Conservation (phyloP, 2,113 vertebrate species). For the Paracanthobrama guichenoti region DNA sequence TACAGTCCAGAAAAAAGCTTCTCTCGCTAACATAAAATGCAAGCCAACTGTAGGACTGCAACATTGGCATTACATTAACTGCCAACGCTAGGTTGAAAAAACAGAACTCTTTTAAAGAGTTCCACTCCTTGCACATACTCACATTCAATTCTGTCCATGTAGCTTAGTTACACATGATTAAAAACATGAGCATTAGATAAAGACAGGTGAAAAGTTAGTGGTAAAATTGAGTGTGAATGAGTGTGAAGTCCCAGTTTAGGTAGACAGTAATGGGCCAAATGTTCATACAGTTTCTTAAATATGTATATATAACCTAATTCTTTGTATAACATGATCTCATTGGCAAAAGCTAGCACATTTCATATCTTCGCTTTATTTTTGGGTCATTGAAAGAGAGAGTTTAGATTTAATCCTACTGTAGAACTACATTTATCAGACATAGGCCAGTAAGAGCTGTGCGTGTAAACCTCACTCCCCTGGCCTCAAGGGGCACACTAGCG, state of each 20-base stretch:
- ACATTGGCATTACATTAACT: constrained; percentile 8
- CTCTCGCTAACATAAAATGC: constrained; percentile 30
- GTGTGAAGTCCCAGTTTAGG: neutral
- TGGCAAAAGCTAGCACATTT: neutral
- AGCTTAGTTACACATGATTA: neutral
- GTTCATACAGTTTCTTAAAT: neutral
- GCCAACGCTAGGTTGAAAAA: neutral
- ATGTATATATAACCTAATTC: neutral
- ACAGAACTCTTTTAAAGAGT: neutral
- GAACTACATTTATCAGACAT: too few species aligned
- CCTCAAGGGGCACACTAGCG: too few species aligned
- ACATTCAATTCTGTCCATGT: neutral
- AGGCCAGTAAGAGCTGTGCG: too few species aligned
- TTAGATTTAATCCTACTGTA: too few species aligned
- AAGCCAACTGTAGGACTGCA: constrained; percentile 12
- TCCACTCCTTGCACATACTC: neutral
- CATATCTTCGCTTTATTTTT: neutral
- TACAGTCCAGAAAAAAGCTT: neutral
- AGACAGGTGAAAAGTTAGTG: neutral
- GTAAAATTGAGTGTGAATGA: neutral
- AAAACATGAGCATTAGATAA: neutral
- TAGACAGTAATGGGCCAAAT: neutral
- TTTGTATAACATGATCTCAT: neutral
- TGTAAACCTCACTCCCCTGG: too few species aligned
- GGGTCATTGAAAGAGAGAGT: neutral